phyloP scores from a whole-genome alignment of 2,797 vertebrate species.

The Lithobates pipiens region DNA sequence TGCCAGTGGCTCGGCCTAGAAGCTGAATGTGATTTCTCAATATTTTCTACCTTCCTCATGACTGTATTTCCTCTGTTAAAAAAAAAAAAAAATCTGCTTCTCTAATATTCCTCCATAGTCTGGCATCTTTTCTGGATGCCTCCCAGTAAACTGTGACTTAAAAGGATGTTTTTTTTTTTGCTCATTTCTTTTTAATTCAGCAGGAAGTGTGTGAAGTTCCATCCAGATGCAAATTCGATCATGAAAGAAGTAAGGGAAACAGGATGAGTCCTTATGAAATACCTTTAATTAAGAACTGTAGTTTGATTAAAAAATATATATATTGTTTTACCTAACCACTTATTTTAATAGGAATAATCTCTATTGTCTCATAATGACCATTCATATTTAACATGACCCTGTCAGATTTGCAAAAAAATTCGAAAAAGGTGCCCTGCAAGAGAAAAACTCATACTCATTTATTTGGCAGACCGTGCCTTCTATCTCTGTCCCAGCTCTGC shows the following conservation, averaged over 20 bases:
- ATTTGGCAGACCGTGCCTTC: too few relatives aligned
- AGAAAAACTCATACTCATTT: too few relatives aligned
- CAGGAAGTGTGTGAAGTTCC: slow-evolving; percentile 69
- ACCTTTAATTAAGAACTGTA: neutral
- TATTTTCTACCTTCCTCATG: slow-evolving; percentile 52
- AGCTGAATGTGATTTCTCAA: slow-evolving; percentile 56
- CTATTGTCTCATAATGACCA: too few relatives aligned
- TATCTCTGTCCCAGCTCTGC: too few relatives aligned
- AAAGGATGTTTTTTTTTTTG: slow-evolving; percentile 69
- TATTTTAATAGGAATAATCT: too few relatives aligned
- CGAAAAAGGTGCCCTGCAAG: too few relatives aligned
- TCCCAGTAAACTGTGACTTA: slow-evolving; percentile 69
- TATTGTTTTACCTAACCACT: too few relatives aligned
- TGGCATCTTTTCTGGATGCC: slow-evolving; percentile 66
- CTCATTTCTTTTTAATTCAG: slow-evolving; percentile 56
- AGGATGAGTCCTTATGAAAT: slow-evolving; percentile 61
- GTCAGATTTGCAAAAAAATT: too few relatives aligned
- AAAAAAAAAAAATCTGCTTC: slow-evolving; percentile 43
- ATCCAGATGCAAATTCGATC: slow-evolving; percentile 67
- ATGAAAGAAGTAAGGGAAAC: slow-evolving; percentile 64
- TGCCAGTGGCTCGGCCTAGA: slow-evolving; percentile 48
- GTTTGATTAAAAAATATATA: too few relatives aligned
- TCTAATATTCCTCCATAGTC: slow-evolving; percentile 57
- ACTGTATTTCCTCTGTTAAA: slow-evolving; percentile 57
- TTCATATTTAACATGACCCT: too few relatives aligned